Evolutionary conservation across 2,113 vertebrate genomes (phyloP), one percentile per base, ranked within the genome.

Genomic region (Embiotoca jacksoni): DNA sequence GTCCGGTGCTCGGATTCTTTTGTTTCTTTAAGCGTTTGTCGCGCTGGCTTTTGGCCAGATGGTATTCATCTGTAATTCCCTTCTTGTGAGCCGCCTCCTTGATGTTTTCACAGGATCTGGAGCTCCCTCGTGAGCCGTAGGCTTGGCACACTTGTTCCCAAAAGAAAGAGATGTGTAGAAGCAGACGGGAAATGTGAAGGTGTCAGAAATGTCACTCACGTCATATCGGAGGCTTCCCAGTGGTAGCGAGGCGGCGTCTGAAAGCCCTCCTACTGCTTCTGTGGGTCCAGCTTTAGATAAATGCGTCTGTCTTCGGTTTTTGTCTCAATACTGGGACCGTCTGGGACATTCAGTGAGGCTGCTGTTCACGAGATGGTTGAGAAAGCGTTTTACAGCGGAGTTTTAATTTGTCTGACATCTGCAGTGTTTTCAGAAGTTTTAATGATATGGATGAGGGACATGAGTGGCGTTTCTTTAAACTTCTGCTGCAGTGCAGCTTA

Each of bases 11-110:
- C 67, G 87, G 68, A 77, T 46, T 5, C 71, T 61, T 65, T 8
- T 36, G 62, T 54, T 59, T 72, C 82, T 76, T 77, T 59, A 66
- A 73, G 75, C 44, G 1, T 87, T 85, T 62, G 69, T 78, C 15
- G 11, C 69, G 36, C 70, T 88, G 81, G 75, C 80, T 86, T 68
- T 76, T 31, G 73, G 74, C 80, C 86, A 87, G 58, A 70, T 71
- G 75, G 67, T 73, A 44, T 89, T 72, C 66, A 82, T 89, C 61
- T 70, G 66, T 78, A 57, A 35, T 81, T 83, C 65, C 60, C 72
- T 79, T 54, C 73, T 56, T 54, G 53, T 73, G 78, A 77, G 32
- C 60, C 2, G 9, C 73, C 72, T 80, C 63, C 80, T 85, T 76
- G 80, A 75, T 75, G 76, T 72, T 75, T 23, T 82, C 74, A 68